A percentile compares a stretch with the other conserved stretches of the same genome.
Evolutionary conservation across 2,888 invertebrate genomes (phyloP).

Genomic region (Creontiades dilutus): DNA sequence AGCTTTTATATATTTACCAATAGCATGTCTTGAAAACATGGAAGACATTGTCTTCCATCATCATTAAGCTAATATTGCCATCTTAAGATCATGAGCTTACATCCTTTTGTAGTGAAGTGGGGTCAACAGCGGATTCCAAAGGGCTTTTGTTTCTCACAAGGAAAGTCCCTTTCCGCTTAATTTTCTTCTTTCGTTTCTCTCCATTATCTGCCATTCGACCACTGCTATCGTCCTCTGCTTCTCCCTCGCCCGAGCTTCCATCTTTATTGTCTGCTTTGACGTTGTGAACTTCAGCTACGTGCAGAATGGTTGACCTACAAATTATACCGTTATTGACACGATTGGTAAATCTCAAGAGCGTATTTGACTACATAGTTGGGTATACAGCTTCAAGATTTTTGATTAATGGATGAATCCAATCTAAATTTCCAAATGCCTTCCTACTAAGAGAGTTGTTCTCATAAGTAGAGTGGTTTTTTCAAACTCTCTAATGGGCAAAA

Average conservation of each 20-base stretch:
- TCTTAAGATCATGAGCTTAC: no score
- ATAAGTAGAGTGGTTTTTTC: no score
- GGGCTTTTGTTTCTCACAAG: slow-evolving; percentile 36
- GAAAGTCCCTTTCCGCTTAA: slow-evolving; percentile 51
- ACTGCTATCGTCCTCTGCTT: slow-evolving; percentile 41
- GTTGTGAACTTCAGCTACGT: slow-evolving; percentile 55
- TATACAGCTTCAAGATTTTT: no score
- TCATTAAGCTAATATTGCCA: no score
- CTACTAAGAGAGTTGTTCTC: no score
- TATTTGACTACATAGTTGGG: no score
- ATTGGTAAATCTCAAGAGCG: background rate
- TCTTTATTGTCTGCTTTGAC: slow-evolving; percentile 21
- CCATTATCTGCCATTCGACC: background rate
- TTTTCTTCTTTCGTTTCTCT: slow-evolving; percentile 54
- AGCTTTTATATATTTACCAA: no score
- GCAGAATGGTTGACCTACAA: slow-evolving; percentile 48
- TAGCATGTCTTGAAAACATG: no score
- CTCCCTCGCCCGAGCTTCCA: slow-evolving; percentile 40
- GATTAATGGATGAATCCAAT: no score
- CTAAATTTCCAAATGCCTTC: no score
- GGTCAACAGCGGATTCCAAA: background rate
- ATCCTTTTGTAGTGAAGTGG: background rate
- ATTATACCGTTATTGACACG: background rate
- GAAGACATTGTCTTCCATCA: no score
- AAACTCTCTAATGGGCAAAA: no score